Conservation (phyloP, 2,888 invertebrate genomes). For the Coecobrya sp. region DNA sequence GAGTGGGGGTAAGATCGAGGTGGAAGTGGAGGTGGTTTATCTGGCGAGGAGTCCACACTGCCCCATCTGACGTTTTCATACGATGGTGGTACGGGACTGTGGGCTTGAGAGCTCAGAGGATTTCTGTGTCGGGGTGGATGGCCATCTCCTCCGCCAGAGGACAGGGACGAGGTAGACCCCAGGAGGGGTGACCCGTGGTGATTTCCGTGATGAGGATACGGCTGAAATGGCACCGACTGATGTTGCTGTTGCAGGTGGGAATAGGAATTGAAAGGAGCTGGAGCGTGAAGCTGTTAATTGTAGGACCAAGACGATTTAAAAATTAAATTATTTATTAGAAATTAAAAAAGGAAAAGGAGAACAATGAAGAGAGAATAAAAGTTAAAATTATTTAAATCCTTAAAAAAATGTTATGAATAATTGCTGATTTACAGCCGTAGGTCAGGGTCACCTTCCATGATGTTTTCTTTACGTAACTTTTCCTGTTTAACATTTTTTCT, state of each 20-base stretch:
- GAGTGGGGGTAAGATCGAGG: conserved; percentile 81
- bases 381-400: not conserved
- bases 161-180: conserved; percentile 85
- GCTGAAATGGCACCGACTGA: conserved; percentile 85
- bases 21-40: conserved; percentile 83
- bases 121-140: conserved; percentile 82
- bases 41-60: conserved; percentile 35
- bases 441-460: conserved; percentile 74
- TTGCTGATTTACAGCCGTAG: not conserved
- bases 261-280: conserved; percentile 85
- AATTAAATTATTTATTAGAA: not conserved
- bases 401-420: not conserved
- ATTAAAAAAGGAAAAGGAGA: conserved; percentile 49
- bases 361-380: not conserved
- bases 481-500: conserved; percentile 55
- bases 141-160: conserved; percentile 84
- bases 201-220: conserved; percentile 86
- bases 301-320: conserved; percentile 15
- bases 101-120: conserved; percentile 82
- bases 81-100: conserved; percentile 72
- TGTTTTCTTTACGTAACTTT: conserved; percentile 75
- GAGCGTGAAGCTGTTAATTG: conserved; percentile 86
- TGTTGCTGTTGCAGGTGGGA: conserved; percentile 80
- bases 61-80: conserved; percentile 80
- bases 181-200: conserved; percentile 86